Percentiles rank a stretch among this genome's conserved stretches.
Conservation (phyloP, 2,797 vertebrate species). For the Eospalax fontanierii region DNA sequence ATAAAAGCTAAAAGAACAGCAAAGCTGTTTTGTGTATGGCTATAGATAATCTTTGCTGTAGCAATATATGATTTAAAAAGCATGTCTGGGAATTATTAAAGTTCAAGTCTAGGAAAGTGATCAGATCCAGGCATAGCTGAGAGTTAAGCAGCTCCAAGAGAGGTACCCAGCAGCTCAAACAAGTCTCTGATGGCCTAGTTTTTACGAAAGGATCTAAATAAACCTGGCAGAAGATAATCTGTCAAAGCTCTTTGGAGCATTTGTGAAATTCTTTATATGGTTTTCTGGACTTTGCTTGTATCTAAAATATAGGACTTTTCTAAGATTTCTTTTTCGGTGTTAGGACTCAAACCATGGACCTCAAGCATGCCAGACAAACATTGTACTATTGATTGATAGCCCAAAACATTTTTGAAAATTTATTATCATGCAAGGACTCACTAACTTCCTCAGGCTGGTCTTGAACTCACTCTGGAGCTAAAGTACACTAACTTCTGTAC, state of each 20-base stretch:
- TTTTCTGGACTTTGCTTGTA: not conserved
- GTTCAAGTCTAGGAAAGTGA: not conserved
- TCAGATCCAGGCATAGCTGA: not conserved
- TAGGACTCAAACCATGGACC: not conserved
- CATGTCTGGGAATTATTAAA: not conserved
- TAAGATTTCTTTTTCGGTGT: not conserved
- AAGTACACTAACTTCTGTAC: too few relatives aligned
- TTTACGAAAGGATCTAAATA: not conserved
- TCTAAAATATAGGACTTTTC: constrained; percentile 17
- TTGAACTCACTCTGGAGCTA: not conserved
- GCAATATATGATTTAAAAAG: not conserved
- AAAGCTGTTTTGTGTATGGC: not conserved
- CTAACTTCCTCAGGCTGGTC: too few relatives aligned
- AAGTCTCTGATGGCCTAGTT: not conserved
- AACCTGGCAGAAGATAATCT: not conserved
- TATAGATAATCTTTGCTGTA: not conserved
- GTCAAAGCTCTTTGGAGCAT: not conserved
- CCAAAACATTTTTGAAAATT: not conserved
- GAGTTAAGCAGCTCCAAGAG: not conserved
- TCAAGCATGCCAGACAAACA: not conserved
- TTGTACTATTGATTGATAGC: not conserved
- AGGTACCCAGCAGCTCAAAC: not conserved
- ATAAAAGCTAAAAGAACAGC: constrained; percentile 2
- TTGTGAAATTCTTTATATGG: not conserved
- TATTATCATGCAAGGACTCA: not conserved